phyloP scores from a whole-genome alignment of 2,113 vertebrate genomes.

The Thamnophis sirtalis region DNA sequence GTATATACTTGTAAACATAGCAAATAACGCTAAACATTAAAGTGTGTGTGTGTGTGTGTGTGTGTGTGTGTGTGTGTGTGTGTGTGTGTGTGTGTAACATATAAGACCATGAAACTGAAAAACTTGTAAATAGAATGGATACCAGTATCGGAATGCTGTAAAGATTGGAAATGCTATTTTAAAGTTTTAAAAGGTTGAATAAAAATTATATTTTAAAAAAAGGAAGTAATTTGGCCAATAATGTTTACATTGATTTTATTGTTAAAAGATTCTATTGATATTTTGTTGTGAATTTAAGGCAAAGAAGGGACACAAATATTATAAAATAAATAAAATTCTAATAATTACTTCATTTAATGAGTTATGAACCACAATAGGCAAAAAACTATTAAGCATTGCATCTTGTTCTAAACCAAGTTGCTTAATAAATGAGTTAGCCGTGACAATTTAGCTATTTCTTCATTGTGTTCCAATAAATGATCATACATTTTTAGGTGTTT shows the following conservation, averaged over 20 bases:
- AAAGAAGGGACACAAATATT: not conserved
- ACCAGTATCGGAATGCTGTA: too few relatives aligned
- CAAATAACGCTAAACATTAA: too few relatives aligned
- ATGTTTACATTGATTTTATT: not conserved
- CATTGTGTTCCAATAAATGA: not conserved
- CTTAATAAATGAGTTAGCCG: not conserved
- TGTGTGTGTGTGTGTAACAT: too few relatives aligned
- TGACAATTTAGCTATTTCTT: not conserved
- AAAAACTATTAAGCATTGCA: not conserved
- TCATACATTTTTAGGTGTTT: not conserved
- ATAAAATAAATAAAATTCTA: not conserved
- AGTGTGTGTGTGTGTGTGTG: too few relatives aligned
- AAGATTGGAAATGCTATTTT: too few relatives aligned
- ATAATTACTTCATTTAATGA: not conserved
- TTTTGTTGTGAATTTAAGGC: not conserved
- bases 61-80: too few relatives aligned
- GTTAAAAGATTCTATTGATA: not conserved
- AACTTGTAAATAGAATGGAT: too few relatives aligned
- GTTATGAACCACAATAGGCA: not conserved
- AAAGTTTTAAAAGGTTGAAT: too few relatives aligned
- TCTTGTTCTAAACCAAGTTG: not conserved
- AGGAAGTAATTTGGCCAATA: not conserved
- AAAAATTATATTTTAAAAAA: too few relatives aligned
- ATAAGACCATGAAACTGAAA: too few relatives aligned
- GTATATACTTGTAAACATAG: too few relatives aligned